These are phyloP conservation scores for Chauna torquata DNA, from an alignment of 2,113 vertebrate species.

Conservation along the genomic window DNA sequence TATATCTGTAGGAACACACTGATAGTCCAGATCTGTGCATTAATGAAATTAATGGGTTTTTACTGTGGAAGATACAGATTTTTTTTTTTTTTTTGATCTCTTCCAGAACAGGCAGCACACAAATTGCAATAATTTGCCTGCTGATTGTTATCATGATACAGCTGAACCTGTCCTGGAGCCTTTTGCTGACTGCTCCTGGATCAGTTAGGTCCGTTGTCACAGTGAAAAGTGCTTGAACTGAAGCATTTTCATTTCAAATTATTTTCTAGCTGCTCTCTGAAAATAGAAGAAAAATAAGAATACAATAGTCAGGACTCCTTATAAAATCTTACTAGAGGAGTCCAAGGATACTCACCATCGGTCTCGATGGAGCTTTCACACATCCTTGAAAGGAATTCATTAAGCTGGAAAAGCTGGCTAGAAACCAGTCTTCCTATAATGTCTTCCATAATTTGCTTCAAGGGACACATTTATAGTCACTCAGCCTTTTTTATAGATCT, in stretches of 20 bases:
- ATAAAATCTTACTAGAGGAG: conserved; percentile 14
- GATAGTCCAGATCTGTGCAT: neutral
- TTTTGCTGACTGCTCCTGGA: neutral
- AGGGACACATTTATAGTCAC: conserved; percentile 56
- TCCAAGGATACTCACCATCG: conserved; percentile 38
- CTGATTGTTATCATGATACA: neutral
- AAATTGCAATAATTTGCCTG: neutral
- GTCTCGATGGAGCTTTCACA: conserved; percentile 47
- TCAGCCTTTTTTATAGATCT: conserved; percentile 54
- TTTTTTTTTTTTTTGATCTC: neutral
- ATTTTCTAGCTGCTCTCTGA: neutral
- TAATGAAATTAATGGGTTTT: neutral
- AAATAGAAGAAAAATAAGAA: conserved; percentile 39
- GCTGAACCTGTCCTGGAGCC: neutral
- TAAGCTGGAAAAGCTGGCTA: conserved; percentile 53
- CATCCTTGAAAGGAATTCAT: conserved; percentile 60
- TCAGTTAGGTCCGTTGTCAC: neutral
- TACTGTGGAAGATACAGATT: neutral
- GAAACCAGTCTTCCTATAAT: conserved; percentile 36
- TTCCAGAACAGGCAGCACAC: neutral
- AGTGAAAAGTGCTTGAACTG: neutral
- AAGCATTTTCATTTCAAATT: neutral
- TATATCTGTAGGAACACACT: neutral
- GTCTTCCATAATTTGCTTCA: conserved; percentile 61
- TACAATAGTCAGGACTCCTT: neutral